phyloP scores from a whole-genome alignment of 2,888 invertebrate species.

The Oeneis ivallda region DNA sequence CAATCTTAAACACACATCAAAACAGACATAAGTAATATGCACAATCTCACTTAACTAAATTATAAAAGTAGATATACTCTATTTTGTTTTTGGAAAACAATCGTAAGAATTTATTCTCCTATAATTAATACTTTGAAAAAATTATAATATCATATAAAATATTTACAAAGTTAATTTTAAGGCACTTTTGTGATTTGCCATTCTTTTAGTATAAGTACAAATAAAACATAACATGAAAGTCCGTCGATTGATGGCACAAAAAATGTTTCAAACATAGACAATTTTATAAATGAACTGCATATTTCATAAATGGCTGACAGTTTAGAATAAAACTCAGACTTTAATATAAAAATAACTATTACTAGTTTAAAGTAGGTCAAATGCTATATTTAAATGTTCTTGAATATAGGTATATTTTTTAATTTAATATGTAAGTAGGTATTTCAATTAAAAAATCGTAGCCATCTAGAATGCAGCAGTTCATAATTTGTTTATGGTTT shows the following conservation, averaged over 20 bases:
- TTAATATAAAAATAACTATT: background rate
- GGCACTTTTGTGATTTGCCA: conserved; percentile 73
- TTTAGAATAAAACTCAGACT: too few species aligned
- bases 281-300: conserved; percentile 17
- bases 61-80: conserved; percentile 67
- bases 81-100: conserved; percentile 79
- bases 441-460: too few species aligned
- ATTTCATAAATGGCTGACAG: background rate
- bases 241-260: conserved; percentile 76
- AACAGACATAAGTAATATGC: conserved; percentile 79
- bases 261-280: conserved; percentile 43
- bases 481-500: conserved; percentile 42
- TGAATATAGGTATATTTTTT: too few species aligned
- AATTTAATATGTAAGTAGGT: too few species aligned
- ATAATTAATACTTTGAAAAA: conserved; percentile 68
- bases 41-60: conserved; percentile 78
- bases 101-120: conserved; percentile 69
- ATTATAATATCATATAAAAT: conserved; percentile 56
- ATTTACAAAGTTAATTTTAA: conserved; percentile 75
- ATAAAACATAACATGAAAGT: conserved; percentile 65
- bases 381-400: background rate
- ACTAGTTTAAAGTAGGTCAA: background rate
- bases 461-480: conserved; percentile 4
- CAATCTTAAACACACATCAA: conserved; percentile 81
- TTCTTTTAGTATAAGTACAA: conserved; percentile 69